Conservation (phyloP, 2,888 invertebrate genomes). For the Dasypogon diadema region DNA sequence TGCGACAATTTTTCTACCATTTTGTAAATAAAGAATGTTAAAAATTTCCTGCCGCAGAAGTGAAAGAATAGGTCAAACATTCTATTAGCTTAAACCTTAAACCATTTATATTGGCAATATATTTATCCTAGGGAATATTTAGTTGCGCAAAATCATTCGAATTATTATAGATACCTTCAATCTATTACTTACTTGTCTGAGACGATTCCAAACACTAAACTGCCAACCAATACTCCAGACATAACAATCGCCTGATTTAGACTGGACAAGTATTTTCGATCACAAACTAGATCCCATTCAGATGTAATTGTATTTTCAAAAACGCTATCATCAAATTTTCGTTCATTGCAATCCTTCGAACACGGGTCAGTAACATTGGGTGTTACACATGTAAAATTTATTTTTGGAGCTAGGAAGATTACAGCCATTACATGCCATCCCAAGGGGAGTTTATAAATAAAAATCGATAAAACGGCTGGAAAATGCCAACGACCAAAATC, state of each 20-base stretch:
- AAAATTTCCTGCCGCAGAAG: no score
- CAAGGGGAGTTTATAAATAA: conserved; percentile 79
- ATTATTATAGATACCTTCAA: no score
- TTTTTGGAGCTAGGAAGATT: conserved; percentile 78
- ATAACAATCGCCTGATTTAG: conserved; percentile 81
- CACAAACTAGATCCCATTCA: conserved; percentile 82
- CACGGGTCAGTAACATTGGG: conserved; percentile 63
- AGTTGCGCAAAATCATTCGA: no score
- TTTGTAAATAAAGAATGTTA: no score
- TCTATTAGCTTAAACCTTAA: no score
- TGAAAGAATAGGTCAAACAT: no score
- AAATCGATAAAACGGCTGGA: conserved; percentile 76
- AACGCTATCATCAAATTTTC: conserved; percentile 73
- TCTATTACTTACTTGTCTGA: conserved; percentile 78
- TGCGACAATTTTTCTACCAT: no score
- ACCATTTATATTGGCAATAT: no score
- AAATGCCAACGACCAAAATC: conserved; percentile 82
- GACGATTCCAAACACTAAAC: conserved; percentile 78
- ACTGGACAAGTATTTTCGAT: conserved; percentile 75
- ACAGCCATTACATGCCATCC: conserved; percentile 84
- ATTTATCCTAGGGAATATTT: no score
- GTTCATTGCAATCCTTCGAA: conserved; percentile 70
- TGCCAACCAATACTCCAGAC: conserved; percentile 81
- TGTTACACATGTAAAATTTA: conserved; percentile 71
- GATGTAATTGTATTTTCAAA: conserved; percentile 78